These are phyloP conservation scores for Meteorus colon DNA, from an alignment of 2,888 invertebrate species.

Conservation along the genomic window DNA sequence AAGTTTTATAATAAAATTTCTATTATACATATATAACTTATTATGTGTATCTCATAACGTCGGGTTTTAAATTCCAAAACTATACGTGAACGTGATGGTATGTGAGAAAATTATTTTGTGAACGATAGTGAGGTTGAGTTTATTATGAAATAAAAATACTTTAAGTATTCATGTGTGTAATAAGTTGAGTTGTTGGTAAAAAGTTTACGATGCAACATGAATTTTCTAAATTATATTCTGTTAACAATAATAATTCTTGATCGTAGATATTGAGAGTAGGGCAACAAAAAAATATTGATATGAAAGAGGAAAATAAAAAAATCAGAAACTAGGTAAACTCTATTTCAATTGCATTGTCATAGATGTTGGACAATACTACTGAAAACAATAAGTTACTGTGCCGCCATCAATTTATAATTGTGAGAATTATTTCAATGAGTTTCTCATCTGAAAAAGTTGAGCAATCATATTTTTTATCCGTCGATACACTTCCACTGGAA, in stretches of 20 bases:
- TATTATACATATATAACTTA: background rate
- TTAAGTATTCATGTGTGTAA: slow-evolving; percentile 24
- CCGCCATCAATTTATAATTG: background rate
- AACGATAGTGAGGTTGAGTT: slow-evolving; percentile 48
- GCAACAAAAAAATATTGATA: slow-evolving; percentile 24
- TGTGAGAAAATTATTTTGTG: slow-evolving; percentile 41
- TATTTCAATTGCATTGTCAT: background rate
- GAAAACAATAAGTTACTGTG: background rate
- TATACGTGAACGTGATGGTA: background rate
- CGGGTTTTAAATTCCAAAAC: background rate
- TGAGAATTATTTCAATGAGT: slow-evolving; percentile 1
- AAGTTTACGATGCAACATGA: slow-evolving; percentile 38
- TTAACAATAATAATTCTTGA: slow-evolving; percentile 28
- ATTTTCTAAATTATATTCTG: slow-evolving; percentile 33
- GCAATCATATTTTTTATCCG: no score
- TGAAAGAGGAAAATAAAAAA: slow-evolving; percentile 10
- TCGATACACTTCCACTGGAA: no score
- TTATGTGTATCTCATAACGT: background rate
- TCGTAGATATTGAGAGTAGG: background rate
- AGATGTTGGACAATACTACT: background rate
- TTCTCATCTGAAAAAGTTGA: background rate
- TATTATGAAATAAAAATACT: slow-evolving; percentile 41
- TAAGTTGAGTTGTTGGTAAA: slow-evolving; percentile 19
- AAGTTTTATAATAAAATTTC: slow-evolving; percentile 6
- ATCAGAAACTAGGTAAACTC: background rate